Evolutionary conservation across 2,113 vertebrate species (phyloP).

Genomic region (Aegotheles bennettii): DNA sequence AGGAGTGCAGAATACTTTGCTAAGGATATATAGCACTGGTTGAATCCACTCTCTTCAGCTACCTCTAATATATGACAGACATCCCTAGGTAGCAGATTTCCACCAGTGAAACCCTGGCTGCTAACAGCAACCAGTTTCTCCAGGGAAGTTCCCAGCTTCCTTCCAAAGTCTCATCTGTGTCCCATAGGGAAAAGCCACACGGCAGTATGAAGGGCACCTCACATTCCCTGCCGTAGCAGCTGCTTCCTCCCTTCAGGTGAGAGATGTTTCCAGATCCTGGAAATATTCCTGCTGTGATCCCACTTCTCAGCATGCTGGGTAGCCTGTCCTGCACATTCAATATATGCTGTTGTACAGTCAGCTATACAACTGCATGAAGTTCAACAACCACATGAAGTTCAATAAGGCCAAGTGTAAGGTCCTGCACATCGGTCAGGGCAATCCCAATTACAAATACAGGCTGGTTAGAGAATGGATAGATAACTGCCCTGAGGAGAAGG

Average conservation of each 20-base stretch:
- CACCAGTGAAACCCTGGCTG: not conserved
- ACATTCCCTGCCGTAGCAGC: not conserved
- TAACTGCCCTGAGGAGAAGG: too few relatives aligned
- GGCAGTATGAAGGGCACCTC: not conserved
- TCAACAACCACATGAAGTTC: too few relatives aligned
- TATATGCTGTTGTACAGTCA: rapidly evolving
- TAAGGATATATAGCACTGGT: not conserved
- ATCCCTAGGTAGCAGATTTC: not conserved
- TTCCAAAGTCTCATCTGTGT: not conserved
- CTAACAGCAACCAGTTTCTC: not conserved
- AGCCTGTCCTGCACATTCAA: not conserved
- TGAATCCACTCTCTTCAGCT: not conserved
- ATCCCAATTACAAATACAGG: too few relatives aligned
- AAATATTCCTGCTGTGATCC: not conserved
- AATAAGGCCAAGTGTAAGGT: too few relatives aligned
- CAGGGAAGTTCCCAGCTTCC: not conserved
- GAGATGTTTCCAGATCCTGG: not conserved
- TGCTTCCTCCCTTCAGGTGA: not conserved
- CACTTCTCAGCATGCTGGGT: not conserved
- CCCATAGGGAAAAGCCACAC: not conserved
- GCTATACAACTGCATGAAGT: too few relatives aligned
- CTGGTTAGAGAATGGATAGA: too few relatives aligned
- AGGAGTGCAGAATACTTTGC: not conserved
- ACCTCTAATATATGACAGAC: not conserved
- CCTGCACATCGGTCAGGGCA: too few relatives aligned